Evolutionary conservation across 2,888 invertebrate genomes (phyloP).

Genomic region (Pollenia griseotomentosa): DNA sequence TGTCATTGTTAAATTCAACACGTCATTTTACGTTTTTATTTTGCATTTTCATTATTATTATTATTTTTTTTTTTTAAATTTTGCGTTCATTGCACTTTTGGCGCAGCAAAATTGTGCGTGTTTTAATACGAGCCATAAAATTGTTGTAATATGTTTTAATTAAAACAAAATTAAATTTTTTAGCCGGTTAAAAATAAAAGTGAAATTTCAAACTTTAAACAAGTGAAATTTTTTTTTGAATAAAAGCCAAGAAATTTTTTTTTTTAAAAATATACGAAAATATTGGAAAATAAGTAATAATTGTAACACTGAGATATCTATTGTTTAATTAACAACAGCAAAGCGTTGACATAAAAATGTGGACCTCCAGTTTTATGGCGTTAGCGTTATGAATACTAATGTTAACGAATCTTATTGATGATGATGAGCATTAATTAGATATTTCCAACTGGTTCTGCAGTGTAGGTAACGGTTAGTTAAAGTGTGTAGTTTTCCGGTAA

Average conservation of each 20-base stretch:
- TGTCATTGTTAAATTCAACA: slow-evolving; percentile 42
- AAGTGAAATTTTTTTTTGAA: slow-evolving; percentile 54
- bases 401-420: too few relatives aligned
- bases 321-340: too few relatives aligned
- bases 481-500: too few relatives aligned
- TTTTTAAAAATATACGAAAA: slow-evolving; percentile 11
- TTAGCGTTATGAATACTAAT: too few relatives aligned
- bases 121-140: slow-evolving; percentile 6
- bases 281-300: not conserved
- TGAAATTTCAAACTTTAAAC: slow-evolving; percentile 38
- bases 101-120: slow-evolving; percentile 36
- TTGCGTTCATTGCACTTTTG: slow-evolving; percentile 18
- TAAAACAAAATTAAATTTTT: slow-evolving; percentile 15
- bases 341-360: too few relatives aligned
- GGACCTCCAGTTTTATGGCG: too few relatives aligned
- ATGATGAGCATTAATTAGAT: too few relatives aligned
- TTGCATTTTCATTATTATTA: not conserved
- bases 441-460: too few relatives aligned
- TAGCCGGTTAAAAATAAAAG: slow-evolving; percentile 46
- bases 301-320: not conserved
- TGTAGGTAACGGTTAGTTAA: too few relatives aligned
- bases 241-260: slow-evolving; percentile 28
- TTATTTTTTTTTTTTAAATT: slow-evolving; percentile 6
- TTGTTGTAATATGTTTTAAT: not conserved
- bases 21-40: slow-evolving; percentile 32